Evolutionary conservation across 2,888 invertebrate species (phyloP).

Genomic region (Epirrita christyi): DNA sequence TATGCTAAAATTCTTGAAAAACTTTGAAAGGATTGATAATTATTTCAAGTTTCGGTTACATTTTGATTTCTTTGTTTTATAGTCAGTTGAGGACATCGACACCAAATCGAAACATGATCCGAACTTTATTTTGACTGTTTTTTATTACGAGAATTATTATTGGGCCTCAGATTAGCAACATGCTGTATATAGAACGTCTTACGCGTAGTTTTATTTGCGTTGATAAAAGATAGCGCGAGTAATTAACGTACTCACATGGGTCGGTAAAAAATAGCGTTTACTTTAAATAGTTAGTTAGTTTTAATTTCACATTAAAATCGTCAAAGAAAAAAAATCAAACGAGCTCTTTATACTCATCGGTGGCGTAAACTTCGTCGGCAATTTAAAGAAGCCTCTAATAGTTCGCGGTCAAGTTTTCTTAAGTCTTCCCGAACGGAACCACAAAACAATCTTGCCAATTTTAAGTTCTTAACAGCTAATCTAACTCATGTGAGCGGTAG

Average conservation of each 20-base stretch:
- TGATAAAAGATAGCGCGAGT: constrained; percentile 57
- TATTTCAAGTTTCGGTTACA: too few relatives aligned
- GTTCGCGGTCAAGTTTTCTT: constrained; percentile 47
- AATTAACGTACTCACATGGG: constrained; percentile 41
- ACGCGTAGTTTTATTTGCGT: constrained; percentile 61
- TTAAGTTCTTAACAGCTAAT: constrained; percentile 49
- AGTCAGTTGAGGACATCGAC: too few relatives aligned
- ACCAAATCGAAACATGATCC: too few relatives aligned
- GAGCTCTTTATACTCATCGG: constrained; percentile 26
- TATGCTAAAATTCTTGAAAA: too few relatives aligned
- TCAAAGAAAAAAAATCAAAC: constrained; percentile 35
- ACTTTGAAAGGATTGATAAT: too few relatives aligned
- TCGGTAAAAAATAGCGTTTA: constrained; percentile 39
- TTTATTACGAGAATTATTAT: too few relatives aligned
- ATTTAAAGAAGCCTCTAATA: constrained; percentile 42
- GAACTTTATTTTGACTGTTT: too few relatives aligned
- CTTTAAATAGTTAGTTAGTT: constrained; percentile 42
- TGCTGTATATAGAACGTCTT: constrained; percentile 34
- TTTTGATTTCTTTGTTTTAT: too few relatives aligned
- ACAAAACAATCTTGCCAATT: constrained; percentile 52
- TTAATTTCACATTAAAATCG: constrained; percentile 27
- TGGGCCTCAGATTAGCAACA: constrained; percentile 41
- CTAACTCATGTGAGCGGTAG: constrained; percentile 46
- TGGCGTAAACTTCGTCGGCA: constrained; percentile 31
- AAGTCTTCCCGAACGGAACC: constrained; percentile 37